A percentile compares a stretch with the other conserved stretches of the same genome.
Evolutionary conservation across 2,113 vertebrate genomes (phyloP).

Genomic region (Falcunculus frontatus): DNA sequence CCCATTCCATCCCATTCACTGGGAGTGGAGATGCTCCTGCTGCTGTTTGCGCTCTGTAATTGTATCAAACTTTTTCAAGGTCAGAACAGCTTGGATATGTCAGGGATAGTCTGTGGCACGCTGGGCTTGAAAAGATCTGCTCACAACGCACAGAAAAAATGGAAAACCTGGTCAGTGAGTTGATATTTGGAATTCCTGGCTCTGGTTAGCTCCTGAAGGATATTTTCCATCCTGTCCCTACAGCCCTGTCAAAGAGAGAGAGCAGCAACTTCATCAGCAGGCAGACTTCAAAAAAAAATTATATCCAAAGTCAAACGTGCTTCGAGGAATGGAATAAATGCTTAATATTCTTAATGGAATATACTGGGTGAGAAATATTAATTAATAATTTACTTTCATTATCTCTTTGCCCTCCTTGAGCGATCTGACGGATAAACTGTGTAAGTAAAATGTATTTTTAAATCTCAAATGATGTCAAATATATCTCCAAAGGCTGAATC

Average conservation of each 20-base stretch:
- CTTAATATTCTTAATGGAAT: neutral
- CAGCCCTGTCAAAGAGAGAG: neutral
- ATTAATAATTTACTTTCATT: slow-evolving; percentile 40
- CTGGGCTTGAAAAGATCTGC: neutral
- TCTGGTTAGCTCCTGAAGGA: neutral
- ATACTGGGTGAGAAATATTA: neutral
- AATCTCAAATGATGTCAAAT: neutral
- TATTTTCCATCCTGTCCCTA: neutral
- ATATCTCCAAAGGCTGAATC: slow-evolving; percentile 13
- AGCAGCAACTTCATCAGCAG: slow-evolving; percentile 23
- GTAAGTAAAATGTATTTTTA: slow-evolving; percentile 10
- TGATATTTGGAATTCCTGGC: neutral
- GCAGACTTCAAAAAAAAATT: neutral
- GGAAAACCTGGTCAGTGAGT: neutral
- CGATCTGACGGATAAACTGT: neutral
- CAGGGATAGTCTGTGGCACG: neutral
- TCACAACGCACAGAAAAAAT: neutral
- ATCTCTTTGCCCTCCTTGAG: slow-evolving; percentile 25
- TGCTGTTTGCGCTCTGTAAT: neutral
- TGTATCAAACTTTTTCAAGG: neutral
- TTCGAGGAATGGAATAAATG: neutral
- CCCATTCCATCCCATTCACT: rapidly evolving
- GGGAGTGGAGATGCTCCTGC: neutral
- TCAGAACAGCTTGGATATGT: neutral
- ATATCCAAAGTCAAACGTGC: neutral